phyloP scores from a whole-genome alignment of 2,797 vertebrate genomes.

The Heteromormyrus szaboi region DNA sequence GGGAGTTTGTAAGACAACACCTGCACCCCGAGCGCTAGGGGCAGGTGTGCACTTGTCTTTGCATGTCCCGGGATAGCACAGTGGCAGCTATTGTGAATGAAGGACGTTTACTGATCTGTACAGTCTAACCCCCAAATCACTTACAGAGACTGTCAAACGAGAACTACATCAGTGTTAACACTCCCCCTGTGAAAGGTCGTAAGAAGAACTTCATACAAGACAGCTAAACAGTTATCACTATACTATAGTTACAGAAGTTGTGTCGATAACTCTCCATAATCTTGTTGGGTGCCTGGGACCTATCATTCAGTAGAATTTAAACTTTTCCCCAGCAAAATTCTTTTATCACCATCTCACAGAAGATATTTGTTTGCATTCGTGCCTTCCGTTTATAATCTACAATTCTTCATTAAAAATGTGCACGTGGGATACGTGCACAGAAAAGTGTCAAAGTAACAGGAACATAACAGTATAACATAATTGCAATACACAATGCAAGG shows the following conservation, averaged over 20 bases:
- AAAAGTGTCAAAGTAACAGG: neutral
- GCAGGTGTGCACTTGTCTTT: neutral
- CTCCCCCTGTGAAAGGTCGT: neutral
- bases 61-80: neutral
- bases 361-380: neutral
- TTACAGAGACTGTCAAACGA: neutral
- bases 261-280: neutral
- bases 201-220: neutral
- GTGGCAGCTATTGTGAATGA: neutral
- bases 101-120: neutral
- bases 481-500: neutral
- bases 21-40: neutral
- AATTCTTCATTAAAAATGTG: neutral
- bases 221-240: neutral
- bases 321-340: neutral
- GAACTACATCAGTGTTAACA: neutral
- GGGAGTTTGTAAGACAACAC: neutral
- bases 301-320: neutral
- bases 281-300: neutral
- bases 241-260: neutral
- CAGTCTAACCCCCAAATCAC: neutral
- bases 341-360: neutral
- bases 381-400: neutral
- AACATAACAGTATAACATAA: neutral
- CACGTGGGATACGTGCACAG: neutral